Base-by-base conservation (phyloP, 2,797 vertebrate species). In the Cichlasoma orientale region DNA sequence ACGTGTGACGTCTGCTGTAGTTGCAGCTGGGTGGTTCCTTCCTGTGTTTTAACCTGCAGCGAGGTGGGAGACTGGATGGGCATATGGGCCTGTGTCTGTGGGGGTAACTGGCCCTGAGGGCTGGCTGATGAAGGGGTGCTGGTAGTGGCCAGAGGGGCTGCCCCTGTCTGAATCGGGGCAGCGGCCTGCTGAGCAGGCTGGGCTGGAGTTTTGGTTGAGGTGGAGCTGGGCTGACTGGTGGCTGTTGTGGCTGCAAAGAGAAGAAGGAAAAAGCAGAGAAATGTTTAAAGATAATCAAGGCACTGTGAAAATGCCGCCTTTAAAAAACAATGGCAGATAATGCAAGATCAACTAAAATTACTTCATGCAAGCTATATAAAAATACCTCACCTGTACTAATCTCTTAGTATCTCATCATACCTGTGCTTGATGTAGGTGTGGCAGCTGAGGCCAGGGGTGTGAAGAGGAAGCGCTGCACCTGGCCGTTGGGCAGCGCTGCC, bases 381-480 rank as follows among this genome's bases (percentile, higher is more conserved):
- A 68, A n/a, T 5, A 6, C 38, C 6, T 68, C 10, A 3, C 19
- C 61, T 68, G 2, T 18, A 44, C 25, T 50, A 19, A 50, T 41
- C 52, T 16, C 2, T n/a, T 47, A 11, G 1, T 29, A 41, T 66
- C 11, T 52, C 12, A 3, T 18, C 55, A 80, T 94, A 99, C 97
- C 96, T 82, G 96, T 95, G 84, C 94, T 94, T 5, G 96, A 92
- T 1, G 97, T 95, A 50, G 91, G 91, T 3, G 96, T 93, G 78
- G 95, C 90, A 16, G 96, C 89, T 0, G 97, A 93, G 10, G 94
- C 89, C n/a, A 97, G 31, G 0, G 98, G 97, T 1, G 98, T 99
- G 89, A 99, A 99, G 55, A 99, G 97, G 92, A 99, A 99, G 36
- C 97, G 96, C 74, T 99, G 98, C 80, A 99, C 95, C 74, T 98